Conservation (phyloP, 2,797 vertebrate genomes). For the Muscicapa striata region DNA sequence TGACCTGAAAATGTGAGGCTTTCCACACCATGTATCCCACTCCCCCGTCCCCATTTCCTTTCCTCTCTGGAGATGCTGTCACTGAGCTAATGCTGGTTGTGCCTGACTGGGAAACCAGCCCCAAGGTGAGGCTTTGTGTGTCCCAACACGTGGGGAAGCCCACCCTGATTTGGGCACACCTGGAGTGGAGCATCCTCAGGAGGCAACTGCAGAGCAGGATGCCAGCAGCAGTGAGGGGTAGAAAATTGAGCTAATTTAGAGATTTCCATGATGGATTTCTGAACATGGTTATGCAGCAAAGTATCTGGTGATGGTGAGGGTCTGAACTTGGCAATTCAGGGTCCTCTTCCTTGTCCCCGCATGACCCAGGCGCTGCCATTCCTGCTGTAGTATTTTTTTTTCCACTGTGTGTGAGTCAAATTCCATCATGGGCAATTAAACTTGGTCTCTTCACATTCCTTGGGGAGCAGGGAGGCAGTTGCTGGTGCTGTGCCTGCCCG, state of each 20-base stretch:
- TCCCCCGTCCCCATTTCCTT: fast-evolving
- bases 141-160: fast-evolving
- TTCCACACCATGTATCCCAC: fast-evolving
- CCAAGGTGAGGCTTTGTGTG: fast-evolving
- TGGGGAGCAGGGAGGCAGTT: not conserved
- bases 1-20: not conserved
- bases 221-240: fast-evolving
- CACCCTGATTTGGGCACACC: not conserved
- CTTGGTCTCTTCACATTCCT: not conserved
- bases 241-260: not conserved
- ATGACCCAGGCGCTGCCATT: not conserved
- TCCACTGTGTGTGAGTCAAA: not conserved
- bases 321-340: not conserved
- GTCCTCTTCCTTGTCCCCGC: not conserved
- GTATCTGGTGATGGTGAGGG: not conserved
- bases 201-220: not conserved
- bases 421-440: not conserved
- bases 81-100: not conserved
- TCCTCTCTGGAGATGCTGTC: not conserved
- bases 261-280: not conserved
- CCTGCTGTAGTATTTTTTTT: not conserved
- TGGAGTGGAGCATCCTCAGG: not conserved
- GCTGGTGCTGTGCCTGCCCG: not conserved
- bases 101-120: not conserved
- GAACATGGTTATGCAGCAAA: not conserved